Conservation (phyloP, 2,113 vertebrate species). For the Castor canadensis region DNA sequence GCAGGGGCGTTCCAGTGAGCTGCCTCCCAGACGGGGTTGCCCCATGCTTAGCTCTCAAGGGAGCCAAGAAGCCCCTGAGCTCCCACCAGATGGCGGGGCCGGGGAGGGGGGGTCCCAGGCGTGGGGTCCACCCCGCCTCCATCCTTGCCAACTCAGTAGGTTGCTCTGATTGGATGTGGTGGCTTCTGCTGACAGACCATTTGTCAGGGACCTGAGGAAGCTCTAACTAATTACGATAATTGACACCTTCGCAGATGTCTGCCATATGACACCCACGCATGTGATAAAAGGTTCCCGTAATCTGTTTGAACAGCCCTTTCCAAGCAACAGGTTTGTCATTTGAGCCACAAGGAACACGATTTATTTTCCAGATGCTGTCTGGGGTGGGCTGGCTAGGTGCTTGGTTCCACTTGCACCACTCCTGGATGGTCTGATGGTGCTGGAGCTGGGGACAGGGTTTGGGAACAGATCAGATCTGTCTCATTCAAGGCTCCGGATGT, state of each 20-base stretch:
- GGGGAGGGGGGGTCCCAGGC: too few relatives aligned
- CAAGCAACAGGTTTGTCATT: neutral
- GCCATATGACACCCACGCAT: rapidly evolving
- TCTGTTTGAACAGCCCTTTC: conserved; percentile 53
- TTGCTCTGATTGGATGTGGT: neutral
- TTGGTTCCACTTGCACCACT: too few relatives aligned
- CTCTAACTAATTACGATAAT: conserved; percentile 45
- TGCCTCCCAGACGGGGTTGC: neutral
- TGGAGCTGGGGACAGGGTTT: too few relatives aligned
- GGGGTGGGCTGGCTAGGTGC: neutral
- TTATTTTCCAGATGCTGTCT: neutral
- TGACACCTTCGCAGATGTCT: conserved; percentile 2
- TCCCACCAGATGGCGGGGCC: too few relatives aligned
- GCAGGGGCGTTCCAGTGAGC: neutral
- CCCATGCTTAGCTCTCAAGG: rapidly evolving
- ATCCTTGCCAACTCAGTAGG: neutral
- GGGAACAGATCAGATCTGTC: neutral
- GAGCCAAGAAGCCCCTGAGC: neutral
- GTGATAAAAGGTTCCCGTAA: neutral
- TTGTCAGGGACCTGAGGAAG: neutral
- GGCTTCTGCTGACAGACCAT: neutral
- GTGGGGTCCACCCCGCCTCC: rapidly evolving
- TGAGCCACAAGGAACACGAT: neutral
- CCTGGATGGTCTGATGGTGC: neutral
- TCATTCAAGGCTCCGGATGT: rapidly evolving